Conservation (phyloP, 2,797 vertebrate genomes). For the Amazonetta brasiliensis region DNA sequence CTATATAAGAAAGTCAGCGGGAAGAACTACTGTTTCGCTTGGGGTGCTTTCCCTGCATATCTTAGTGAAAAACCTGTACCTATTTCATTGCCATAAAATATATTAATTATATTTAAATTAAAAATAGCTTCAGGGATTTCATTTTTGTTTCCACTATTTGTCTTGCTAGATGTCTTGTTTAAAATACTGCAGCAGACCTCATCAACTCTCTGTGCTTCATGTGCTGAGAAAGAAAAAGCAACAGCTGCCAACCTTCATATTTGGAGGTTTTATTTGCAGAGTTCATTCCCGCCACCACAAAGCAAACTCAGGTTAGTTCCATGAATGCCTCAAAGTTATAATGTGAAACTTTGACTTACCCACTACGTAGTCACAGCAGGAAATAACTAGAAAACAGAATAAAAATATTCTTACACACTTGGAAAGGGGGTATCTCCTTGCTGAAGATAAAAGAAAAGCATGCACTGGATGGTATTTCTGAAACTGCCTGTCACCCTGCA, state of each 20-base stretch:
- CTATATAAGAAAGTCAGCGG: background rate
- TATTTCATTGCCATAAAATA: conserved; percentile 43
- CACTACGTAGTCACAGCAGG: conserved; percentile 82
- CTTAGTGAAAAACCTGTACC: conserved; percentile 24
- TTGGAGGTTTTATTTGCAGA: background rate
- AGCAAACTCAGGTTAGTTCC: background rate
- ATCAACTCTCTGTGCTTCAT: conserved; percentile 4
- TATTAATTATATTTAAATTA: conserved; percentile 69
- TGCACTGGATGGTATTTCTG: background rate
- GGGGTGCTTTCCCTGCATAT: conserved; percentile 38
- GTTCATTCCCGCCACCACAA: background rate
- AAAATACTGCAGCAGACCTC: conserved; percentile 32
- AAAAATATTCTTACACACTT: conserved; percentile 29
- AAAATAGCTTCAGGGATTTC: conserved; percentile 54
- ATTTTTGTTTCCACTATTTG: conserved; percentile 53
- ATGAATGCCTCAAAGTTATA: background rate
- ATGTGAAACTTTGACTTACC: conserved; percentile 80
- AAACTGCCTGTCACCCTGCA: background rate
- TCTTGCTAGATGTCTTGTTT: conserved; percentile 47
- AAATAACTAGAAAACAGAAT: conserved; percentile 84
- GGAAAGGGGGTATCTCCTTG: background rate
- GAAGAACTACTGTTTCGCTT: conserved; percentile 24
- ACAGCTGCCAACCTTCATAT: background rate
- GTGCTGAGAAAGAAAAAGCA: background rate
- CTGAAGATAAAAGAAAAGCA: background rate